Evolutionary conservation across 2,888 invertebrate species (phyloP).

Genomic region (Melanargia galathea): DNA sequence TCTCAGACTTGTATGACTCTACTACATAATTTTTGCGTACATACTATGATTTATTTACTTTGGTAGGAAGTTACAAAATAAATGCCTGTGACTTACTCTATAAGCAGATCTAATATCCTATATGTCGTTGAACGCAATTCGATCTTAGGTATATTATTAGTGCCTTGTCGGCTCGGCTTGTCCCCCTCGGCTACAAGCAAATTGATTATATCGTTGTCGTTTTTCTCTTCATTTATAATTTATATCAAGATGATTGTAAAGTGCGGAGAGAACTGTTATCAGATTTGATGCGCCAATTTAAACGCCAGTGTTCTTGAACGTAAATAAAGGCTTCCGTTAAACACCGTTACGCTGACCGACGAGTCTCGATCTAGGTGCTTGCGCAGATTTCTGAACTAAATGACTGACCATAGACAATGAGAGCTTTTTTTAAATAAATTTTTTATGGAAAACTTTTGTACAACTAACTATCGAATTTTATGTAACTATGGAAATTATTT

Average conservation of each 20-base stretch:
- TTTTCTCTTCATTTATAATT: conserved; percentile 5
- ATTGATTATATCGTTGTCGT: conserved; percentile 10
- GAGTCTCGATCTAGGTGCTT: conserved; percentile 17
- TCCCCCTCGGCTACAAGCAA: not conserved
- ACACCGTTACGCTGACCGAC: conserved; percentile 33
- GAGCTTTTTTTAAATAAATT: not conserved
- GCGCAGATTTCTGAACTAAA: conserved; percentile 13
- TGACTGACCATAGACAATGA: conserved; percentile 15
- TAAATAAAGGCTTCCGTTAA: conserved; percentile 29
- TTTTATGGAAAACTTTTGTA: not conserved
- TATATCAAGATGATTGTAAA: conserved; percentile 17
- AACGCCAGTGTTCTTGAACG: conserved; percentile 23
- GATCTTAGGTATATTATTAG: not conserved
- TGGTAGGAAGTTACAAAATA: too few relatives aligned
- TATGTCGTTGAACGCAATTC: too few relatives aligned
- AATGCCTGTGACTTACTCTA: too few relatives aligned
- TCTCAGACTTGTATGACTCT: too few relatives aligned
- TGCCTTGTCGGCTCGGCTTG: conserved; percentile 6
- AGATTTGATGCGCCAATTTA: conserved; percentile 34
- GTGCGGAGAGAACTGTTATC: conserved; percentile 27
- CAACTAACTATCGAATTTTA: too few relatives aligned
- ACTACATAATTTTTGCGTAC: too few relatives aligned
- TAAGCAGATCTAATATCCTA: too few relatives aligned
- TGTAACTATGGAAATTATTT: too few relatives aligned
- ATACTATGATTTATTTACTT: too few relatives aligned